Percentiles rank a stretch among this genome's conserved stretches.
Conservation (phyloP, 2,113 vertebrate genomes). For the Lophura nycthemera region DNA sequence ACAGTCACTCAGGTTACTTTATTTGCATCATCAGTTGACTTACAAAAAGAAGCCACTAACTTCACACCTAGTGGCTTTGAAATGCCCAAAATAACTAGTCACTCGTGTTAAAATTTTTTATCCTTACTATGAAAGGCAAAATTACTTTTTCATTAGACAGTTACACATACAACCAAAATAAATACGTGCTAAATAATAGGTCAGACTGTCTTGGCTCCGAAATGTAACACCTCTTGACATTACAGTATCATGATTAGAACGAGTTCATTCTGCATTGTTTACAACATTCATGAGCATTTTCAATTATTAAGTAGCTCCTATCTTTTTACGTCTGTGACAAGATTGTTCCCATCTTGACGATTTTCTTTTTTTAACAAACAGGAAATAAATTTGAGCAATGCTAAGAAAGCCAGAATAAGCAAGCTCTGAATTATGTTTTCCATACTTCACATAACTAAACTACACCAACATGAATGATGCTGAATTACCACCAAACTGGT, state of each 20-base stretch:
- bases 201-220: conserved; percentile 83
- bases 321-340: conserved; percentile 85
- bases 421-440: background rate
- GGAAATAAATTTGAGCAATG: conserved; percentile 57
- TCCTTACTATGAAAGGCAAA: conserved; percentile 11
- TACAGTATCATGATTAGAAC: conserved; percentile 86
- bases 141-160: conserved; percentile 15
- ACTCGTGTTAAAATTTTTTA: no score
- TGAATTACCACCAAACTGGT: background rate
- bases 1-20: conserved; percentile 68
- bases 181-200: conserved; percentile 83
- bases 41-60: background rate
- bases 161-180: background rate
- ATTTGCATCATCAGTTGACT: conserved; percentile 47
- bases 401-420: background rate
- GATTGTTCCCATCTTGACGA: conserved; percentile 76
- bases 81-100: background rate
- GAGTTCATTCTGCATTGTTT: conserved; percentile 87
- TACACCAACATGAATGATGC: background rate
- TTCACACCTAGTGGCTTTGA: no score
- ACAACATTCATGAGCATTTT: conserved; percentile 90
- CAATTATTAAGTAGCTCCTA: conserved; percentile 90
- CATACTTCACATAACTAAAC: background rate
- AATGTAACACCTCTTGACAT: conserved; percentile 88
- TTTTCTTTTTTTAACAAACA: conserved; percentile 79